Evolutionary conservation across 2,888 invertebrate species (phyloP), one percentile per base, ranked within the genome.

Genomic region (Colletes collaris): DNA sequence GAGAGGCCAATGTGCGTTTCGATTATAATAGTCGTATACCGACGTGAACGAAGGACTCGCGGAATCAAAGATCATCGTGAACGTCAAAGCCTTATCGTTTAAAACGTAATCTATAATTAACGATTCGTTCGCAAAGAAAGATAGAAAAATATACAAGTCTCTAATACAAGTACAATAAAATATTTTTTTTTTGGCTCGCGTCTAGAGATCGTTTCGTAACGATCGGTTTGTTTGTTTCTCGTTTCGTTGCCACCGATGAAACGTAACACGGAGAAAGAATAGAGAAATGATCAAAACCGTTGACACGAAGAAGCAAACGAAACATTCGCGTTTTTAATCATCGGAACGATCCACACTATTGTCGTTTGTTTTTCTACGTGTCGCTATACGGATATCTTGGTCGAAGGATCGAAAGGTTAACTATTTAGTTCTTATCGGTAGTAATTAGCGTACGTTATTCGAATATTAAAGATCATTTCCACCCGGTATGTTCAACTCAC

Each of bases 1-100:
- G 59, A 77, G 83, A 85, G 81, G 85, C 85, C 81, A 81, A 78
- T 83, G 81, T 83, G 84, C 78, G 83, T 70, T 78, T 84, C 70
- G 81, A 72, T 77, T 66, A 76, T 19, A 62, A 72, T 55, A 11
- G 55, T 70, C 37, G 44, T 69, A 58, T 67, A 50, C 56, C 62
- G 35, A 67, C 59, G 70, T 44, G 56, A 53, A 63, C 52, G 19
- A 49, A 58, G n/a, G 27, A 52, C 27, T 66, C 55, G 44, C 46
- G 56, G 27, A 67, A 64, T 70, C 66, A 68, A 49, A 40, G 55
- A 74, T 75, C 68, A 40, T 68, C 59, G 19, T 64, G 16, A 67
- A 77, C 52, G 62, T 66, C 66, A 50, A 16, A 58, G 50, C 35
- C 58, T 79, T 71, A 58, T 79, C 66, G 69, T 67, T 70, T 63